Conservation (phyloP, 2,113 vertebrate species). For the Monopterus albus region DNA sequence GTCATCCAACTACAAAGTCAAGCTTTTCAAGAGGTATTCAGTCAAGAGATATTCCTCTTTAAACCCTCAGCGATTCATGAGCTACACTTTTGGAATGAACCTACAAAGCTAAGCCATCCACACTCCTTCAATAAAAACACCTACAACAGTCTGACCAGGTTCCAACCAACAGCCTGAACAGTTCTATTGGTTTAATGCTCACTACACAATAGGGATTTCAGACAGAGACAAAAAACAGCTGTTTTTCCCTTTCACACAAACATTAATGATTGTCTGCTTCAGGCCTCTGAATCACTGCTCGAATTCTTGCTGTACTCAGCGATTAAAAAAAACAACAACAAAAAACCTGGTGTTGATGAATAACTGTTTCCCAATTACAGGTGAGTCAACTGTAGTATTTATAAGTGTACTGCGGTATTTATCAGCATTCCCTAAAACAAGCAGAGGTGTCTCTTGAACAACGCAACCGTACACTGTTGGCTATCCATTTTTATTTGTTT, state of each 20-base stretch:
- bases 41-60: conserved; percentile 57
- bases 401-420: too few relatives aligned
- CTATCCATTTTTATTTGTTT: too few relatives aligned
- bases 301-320: neutral
- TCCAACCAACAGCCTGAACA: conserved; percentile 30
- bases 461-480: too few relatives aligned
- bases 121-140: conserved; percentile 59
- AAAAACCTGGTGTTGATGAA: neutral
- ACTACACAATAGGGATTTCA: conserved; percentile 20
- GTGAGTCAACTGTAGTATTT: neutral
- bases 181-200: conserved; percentile 3
- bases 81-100: conserved; percentile 44
- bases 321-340: too few relatives aligned
- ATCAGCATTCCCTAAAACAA: too few relatives aligned
- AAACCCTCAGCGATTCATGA: conserved; percentile 49
- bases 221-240: neutral
- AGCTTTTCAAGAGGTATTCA: conserved; percentile 51
- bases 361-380: neutral
- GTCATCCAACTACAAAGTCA: conserved; percentile 42
- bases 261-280: neutral
- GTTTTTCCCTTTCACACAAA: neutral
- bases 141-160: conserved; percentile 45
- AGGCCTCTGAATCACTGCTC: neutral
- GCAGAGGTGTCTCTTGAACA: too few relatives aligned
- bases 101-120: conserved; percentile 47